These are phyloP conservation scores for Autographa gamma DNA, from an alignment of 2,888 invertebrate genomes.

Conservation along the genomic window DNA sequence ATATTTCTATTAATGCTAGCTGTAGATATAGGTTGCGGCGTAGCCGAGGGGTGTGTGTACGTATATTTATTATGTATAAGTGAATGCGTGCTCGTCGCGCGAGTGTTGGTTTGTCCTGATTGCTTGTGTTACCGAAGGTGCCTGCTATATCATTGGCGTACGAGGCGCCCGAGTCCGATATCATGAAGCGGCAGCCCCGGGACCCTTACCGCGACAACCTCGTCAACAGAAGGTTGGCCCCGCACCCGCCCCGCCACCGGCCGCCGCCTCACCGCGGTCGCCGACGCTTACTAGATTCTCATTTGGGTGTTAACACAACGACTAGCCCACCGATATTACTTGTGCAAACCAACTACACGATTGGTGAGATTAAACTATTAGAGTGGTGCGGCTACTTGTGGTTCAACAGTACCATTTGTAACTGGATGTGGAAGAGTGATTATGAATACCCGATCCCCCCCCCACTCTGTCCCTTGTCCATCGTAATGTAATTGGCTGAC, in stretches of 20 bases:
- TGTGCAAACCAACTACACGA: constrained; percentile 49
- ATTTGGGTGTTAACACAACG: constrained; percentile 83
- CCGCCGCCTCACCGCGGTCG: constrained; percentile 54
- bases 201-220: constrained; percentile 99
- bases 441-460: constrained; percentile 61
- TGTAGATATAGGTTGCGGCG: constrained; percentile 68
- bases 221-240: constrained; percentile 98
- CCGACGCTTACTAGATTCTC: constrained; percentile 80
- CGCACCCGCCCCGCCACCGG: constrained; percentile 68
- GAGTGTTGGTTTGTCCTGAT: constrained; percentile 82
- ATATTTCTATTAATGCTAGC: constrained; percentile 67
- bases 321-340: constrained; percentile 73
- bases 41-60: constrained; percentile 71
- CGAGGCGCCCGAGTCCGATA: constrained; percentile 99
- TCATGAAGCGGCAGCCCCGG: constrained; percentile 99
- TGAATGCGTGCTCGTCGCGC: constrained; percentile 63
- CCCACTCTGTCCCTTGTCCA: constrained; percentile 46
- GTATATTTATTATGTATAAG: constrained; percentile 78
- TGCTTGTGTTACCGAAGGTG: constrained; percentile 93
- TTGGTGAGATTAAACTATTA: constrained; percentile 67
- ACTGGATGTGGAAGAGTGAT: constrained; percentile 89
- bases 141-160: constrained; percentile 99
- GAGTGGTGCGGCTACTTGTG: constrained; percentile 83
- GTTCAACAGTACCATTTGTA: constrained; percentile 78
- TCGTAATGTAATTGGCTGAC: constrained; percentile 67